Evolutionary conservation across 2,888 invertebrate species (phyloP), one percentile per base, ranked within the genome.

Genomic region (Piscicola geometra): DNA sequence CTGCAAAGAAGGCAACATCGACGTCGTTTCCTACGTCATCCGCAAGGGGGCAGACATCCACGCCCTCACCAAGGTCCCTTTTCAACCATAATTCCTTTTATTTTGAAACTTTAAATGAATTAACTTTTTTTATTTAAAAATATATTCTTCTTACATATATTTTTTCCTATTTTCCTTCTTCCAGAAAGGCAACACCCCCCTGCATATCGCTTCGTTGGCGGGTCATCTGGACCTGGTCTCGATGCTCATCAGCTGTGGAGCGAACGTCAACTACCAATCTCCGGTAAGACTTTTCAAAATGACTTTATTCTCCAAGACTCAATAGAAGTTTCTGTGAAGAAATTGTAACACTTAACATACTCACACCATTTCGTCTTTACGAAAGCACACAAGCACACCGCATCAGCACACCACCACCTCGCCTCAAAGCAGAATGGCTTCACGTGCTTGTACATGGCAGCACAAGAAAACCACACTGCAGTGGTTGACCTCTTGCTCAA

Each of bases 131-230:
- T 50, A 50, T 50, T 50, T 15, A 50, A 21, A 50, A 50, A 15
- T 50, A 50, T 50, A 64, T 12, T 64, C 15, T n/a, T 28, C 9
- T 64, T n/a, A 64, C 30, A 25, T 9, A 64, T 64, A 9, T 25
- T n/a, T 28, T 12, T 9, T 9, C 64, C 9, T 15, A 12, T 28
- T 28, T 41, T 35, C 1, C 35, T 50, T 18, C 30, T 69, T 73
- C 25, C 78, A 80, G 80, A 80, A 80, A 75, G 80, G 80, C 47
- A 78, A 81, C 77, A 99, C 98, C 0, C 96, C 99, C 0, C 89
- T 99, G 74, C 99, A 99, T 86, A 96, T 99, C 83, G 98, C 99
- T 0, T 92, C 96, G 0, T 88, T 99, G 80, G 99, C 99, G 81
- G 76, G 76, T 3, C 71, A 71, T 18, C 64, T 71, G 0, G 71